Evolutionary conservation across 2,888 invertebrate genomes (phyloP), one percentile per base, ranked within the genome.

Genomic region (Papilio protenor): DNA sequence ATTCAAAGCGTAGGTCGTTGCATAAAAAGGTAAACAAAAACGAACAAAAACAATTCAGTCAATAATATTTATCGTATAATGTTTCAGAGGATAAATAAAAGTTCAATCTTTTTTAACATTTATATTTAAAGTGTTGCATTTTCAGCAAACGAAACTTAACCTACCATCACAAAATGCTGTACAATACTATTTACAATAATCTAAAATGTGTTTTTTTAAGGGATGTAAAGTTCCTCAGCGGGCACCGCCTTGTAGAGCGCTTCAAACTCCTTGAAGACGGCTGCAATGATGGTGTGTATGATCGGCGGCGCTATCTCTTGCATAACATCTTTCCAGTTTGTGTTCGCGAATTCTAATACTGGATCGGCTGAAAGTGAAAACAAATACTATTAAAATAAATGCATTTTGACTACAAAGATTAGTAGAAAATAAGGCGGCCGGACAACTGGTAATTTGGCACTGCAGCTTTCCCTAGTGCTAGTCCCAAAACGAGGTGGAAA

Each of bases 321-420:
- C 91, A 94, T 92, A 71, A 94, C 92, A 0, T 92, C 90, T 1
- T 81, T 80, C 94, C 94, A 94, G 82, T 89, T 90, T 2, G 71
- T 79, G 81, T 94, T 94, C 8, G 90, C 83, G 81, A 94, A 92
- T 2, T 87, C 80, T 64, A 85, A 78, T 0, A 94, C 89, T 2
- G 94, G 91, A 1, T 84, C 85, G 23, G 90, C 94, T 94, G 85
- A 16, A 49, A 49, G 49, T 49, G 49, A 8, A 47, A 14, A 47
- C 14, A 47, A 12, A 47, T 12, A 12, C n/a, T n/a, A n/a, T 12
- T 47, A 12, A 47, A 47, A 14, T 47, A 47, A 47, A 12, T 1
- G 14, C 2, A 49, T 49, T 49, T 49, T 2, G 14, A 40, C 40
- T 40, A 40, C 8, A 8, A 40, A 40, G 40, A 40, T 40, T 40